Conservation (phyloP, 2,113 vertebrate species). For the Romanogobio albipinnatus region DNA sequence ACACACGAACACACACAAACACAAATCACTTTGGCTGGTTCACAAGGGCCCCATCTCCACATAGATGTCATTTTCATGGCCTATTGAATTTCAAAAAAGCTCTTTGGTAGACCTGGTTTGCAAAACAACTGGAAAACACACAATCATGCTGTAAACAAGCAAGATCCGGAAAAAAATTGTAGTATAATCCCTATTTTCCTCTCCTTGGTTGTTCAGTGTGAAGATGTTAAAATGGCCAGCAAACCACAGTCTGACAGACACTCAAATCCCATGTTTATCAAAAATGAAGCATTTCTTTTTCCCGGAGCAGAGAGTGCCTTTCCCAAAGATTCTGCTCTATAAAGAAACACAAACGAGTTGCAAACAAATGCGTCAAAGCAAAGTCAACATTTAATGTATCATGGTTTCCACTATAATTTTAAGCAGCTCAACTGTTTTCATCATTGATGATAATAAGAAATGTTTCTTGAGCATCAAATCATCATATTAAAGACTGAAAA, state of each 20-base stretch:
- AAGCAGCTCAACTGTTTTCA: too few species aligned
- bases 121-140: neutral
- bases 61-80: slow-evolving; percentile 12
- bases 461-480: too few species aligned
- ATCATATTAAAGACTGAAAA: too few species aligned
- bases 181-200: slow-evolving; percentile 13
- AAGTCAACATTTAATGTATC: too few species aligned
- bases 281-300: neutral
- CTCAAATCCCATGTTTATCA: neutral
- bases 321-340: too few species aligned
- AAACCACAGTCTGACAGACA: neutral
- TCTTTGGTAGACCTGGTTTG: neutral
- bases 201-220: neutral
- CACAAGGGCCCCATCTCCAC: slow-evolving; percentile 9
- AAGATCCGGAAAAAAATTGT: neutral
- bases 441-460: too few species aligned
- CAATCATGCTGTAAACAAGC: slow-evolving; percentile 4
- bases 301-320: too few species aligned
- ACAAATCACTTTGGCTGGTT: slow-evolving; percentile 12
- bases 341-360: too few species aligned
- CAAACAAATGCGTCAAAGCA: too few species aligned
- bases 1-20: neutral
- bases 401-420: too few species aligned
- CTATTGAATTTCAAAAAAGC: slow-evolving; percentile 15
- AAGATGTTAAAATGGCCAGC: neutral